Conservation (phyloP, 2,888 invertebrate genomes). For the Oscheius myriophilus region DNA sequence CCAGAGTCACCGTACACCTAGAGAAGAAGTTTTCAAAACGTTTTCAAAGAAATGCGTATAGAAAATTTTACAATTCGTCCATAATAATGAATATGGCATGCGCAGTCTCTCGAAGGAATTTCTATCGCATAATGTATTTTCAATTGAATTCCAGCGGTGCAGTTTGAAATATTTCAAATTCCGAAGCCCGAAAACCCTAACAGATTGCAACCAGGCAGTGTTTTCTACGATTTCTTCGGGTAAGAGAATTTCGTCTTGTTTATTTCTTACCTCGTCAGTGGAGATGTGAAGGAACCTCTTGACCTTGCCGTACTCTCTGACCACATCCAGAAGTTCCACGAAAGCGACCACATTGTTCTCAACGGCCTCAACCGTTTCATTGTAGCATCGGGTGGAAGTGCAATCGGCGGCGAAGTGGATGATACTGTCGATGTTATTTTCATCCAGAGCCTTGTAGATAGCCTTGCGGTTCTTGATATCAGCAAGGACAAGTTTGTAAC, state of each 20-base stretch:
- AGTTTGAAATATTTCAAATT: too few relatives aligned
- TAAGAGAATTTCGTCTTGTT: not conserved
- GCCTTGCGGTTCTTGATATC: slow-evolving; percentile 64
- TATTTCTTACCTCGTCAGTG: slow-evolving; percentile 61
- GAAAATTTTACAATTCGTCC: too few relatives aligned
- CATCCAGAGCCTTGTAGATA: slow-evolving; percentile 54
- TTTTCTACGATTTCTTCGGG: not conserved
- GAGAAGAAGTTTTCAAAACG: not conserved
- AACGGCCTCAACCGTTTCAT: slow-evolving; percentile 63
- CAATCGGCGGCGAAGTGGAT: slow-evolving; percentile 70
- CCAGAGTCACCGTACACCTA: slow-evolving; percentile 69
- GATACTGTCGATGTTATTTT: slow-evolving; percentile 66
- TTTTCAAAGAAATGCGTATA: too few relatives aligned
- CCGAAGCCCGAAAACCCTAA: too few relatives aligned
- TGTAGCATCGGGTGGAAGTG: slow-evolving; percentile 68
- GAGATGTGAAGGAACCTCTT: slow-evolving; percentile 65
- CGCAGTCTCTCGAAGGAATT: too few relatives aligned
- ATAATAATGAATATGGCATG: too few relatives aligned
- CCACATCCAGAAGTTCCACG: slow-evolving; percentile 63
- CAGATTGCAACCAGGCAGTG: too few relatives aligned
- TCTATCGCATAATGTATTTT: too few relatives aligned
- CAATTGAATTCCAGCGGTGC: too few relatives aligned
- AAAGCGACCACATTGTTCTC: slow-evolving; percentile 68
- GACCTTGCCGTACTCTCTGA: slow-evolving; percentile 59
- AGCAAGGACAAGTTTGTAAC: slow-evolving; percentile 62